These are phyloP conservation scores for Atrichornis clamosus DNA, from an alignment of 2,113 vertebrate species.

Conservation along the genomic window DNA sequence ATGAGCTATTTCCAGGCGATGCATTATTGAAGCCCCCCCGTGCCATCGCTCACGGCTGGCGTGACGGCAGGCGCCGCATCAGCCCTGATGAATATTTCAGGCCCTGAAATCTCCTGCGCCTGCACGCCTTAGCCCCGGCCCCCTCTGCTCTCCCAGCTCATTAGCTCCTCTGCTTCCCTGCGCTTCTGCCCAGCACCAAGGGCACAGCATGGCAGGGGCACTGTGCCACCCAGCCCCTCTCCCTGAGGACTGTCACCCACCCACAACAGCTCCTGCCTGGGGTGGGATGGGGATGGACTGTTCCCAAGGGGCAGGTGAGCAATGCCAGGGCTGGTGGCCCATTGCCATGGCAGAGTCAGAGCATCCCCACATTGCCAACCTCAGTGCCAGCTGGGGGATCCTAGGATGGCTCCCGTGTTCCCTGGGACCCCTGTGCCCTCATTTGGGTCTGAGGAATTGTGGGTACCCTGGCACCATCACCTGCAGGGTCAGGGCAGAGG, in stretches of 20 bases:
- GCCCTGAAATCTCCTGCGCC: neutral
- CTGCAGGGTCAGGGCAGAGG: neutral
- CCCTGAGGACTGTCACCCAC: fast-evolving
- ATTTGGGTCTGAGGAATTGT: neutral
- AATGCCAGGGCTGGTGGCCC: too few relatives aligned
- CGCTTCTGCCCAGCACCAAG: neutral
- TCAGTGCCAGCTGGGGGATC: neutral
- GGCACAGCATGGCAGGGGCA: neutral
- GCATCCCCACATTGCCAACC: neutral
- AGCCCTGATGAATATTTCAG: conserved; percentile 60
- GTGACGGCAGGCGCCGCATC: neutral
- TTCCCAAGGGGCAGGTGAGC: fast-evolving
- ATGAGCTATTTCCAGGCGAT: neutral
- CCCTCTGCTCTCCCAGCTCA: neutral
- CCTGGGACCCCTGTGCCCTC: neutral
- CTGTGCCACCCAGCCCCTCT: fast-evolving
- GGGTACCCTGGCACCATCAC: neutral
- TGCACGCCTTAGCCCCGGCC: neutral
- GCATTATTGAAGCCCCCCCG: conserved; percentile 17
- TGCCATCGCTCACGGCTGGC: neutral
- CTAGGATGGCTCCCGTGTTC: neutral
- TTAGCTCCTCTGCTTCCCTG: neutral
- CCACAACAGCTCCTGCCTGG: fast-evolving
- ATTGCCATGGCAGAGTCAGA: fast-evolving
- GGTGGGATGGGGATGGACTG: neutral